A percentile compares a stretch with the other conserved stretches of the same genome.
These are phyloP conservation scores for Dorcus hopei DNA, from an alignment of 2,888 invertebrate genomes.

Conservation along the genomic window DNA sequence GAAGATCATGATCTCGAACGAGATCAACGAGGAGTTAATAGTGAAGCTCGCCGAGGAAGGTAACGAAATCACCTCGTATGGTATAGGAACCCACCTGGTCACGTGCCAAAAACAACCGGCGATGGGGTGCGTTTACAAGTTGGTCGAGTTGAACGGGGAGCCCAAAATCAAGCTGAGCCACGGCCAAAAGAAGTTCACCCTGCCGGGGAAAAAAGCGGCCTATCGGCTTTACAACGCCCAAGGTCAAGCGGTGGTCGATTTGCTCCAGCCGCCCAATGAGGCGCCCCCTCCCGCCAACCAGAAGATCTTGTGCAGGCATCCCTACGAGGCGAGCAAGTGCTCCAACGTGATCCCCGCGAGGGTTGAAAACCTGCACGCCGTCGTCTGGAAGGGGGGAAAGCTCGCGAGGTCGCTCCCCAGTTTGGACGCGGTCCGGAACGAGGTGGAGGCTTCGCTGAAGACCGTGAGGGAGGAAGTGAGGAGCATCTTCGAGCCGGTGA, in stretches of 20 bases:
- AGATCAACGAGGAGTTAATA: slow-evolving; percentile 98
- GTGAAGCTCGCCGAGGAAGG: slow-evolving; percentile 94
- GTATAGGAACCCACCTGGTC: slow-evolving; percentile 96
- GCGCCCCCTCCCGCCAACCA: slow-evolving; percentile 69
- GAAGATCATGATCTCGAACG: slow-evolving; percentile 96
- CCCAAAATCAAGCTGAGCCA: slow-evolving; percentile 95
- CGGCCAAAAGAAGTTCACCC: slow-evolving; percentile 95
- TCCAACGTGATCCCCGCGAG: slow-evolving; percentile 90
- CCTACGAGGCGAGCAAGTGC: slow-evolving; percentile 93
- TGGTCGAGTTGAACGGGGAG: slow-evolving; percentile 87
- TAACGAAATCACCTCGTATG: slow-evolving; percentile 92
- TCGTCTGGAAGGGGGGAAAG: slow-evolving; percentile 84
- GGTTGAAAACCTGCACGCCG: slow-evolving; percentile 77
- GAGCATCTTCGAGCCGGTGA: slow-evolving; percentile 95
- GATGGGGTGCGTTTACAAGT: slow-evolving; percentile 94
- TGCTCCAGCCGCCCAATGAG: slow-evolving; percentile 81
- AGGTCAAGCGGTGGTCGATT: slow-evolving; percentile 85
- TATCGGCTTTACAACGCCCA: slow-evolving; percentile 69
- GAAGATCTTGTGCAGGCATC: slow-evolving; percentile 91
- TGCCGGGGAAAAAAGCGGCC: slow-evolving; percentile 90
- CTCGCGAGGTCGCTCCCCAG: slow-evolving; percentile 65
- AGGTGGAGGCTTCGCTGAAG: slow-evolving; percentile 75
- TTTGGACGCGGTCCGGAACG: slow-evolving; percentile 71
- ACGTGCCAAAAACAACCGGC: slow-evolving; percentile 98
- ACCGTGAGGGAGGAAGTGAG: slow-evolving; percentile 89